Evolutionary conservation across 2,888 invertebrate species (phyloP).

Genomic region (Helobdella robusta): DNA sequence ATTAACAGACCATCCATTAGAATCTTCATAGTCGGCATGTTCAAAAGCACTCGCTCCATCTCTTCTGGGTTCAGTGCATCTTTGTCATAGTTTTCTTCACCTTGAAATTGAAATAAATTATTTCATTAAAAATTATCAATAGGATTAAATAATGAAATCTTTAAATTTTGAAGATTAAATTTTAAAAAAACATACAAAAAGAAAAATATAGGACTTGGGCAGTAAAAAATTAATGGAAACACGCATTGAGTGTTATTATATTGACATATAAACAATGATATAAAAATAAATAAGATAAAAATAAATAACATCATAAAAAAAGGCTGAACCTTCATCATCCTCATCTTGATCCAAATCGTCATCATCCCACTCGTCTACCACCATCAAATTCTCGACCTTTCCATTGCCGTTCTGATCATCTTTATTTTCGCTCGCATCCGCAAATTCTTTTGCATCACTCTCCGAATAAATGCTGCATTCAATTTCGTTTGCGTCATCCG

Average conservation of each 20-base stretch:
- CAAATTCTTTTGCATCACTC: neutral
- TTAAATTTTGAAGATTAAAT: too few relatives aligned
- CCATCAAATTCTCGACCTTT: conserved; percentile 20
- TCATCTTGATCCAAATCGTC: conserved; percentile 22
- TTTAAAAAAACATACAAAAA: too few relatives aligned
- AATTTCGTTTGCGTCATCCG: neutral
- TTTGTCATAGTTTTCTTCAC: too few relatives aligned
- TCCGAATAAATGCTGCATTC: too few relatives aligned
- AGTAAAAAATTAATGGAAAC: too few relatives aligned
- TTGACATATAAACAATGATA: too few relatives aligned
- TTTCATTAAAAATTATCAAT: neutral
- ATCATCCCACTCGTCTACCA: conserved; percentile 29
- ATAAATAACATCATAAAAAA: neutral
- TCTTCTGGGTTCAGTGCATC: conserved; percentile 27
- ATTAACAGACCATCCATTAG: conserved; percentile 21
- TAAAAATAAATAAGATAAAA: too few relatives aligned
- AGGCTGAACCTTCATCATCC: conserved; percentile 18
- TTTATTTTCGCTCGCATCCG: neutral
- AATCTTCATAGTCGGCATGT: conserved; percentile 24
- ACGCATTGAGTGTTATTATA: too few relatives aligned
- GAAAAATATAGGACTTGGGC: too few relatives aligned
- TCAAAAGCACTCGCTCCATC: conserved; percentile 20
- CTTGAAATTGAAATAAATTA: neutral
- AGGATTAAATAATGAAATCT: neutral
- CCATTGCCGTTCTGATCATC: conserved; percentile 8